Evolutionary conservation across 2,113 vertebrate genomes (phyloP).

Genomic region (Brevimyrus niger): DNA sequence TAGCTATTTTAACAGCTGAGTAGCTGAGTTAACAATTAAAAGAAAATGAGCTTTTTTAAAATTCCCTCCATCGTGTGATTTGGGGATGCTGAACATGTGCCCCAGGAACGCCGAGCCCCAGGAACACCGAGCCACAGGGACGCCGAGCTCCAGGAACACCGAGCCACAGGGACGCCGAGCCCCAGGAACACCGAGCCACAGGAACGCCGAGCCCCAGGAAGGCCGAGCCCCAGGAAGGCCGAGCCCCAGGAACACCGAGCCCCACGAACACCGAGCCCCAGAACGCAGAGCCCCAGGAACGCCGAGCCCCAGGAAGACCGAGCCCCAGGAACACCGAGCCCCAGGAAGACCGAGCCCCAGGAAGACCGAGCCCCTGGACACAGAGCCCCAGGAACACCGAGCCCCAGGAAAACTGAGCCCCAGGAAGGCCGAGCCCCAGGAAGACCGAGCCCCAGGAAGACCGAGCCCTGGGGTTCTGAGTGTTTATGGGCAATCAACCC

Average conservation of each 20-base stretch:
- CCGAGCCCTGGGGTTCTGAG: conserved; percentile 48
- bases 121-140: conserved; percentile 38
- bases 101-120: conserved; percentile 37
- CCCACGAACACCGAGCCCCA: too few relatives aligned
- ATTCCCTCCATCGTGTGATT: conserved; percentile 27
- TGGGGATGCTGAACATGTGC: conserved; percentile 52
- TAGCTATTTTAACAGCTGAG: background rate
- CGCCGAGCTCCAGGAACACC: background rate
- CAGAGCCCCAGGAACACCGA: background rate
- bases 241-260: too few relatives aligned
- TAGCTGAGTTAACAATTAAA: background rate
- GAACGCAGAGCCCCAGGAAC: conserved; percentile 36
- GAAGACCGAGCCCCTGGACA: conserved; percentile 28
- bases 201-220: too few relatives aligned
- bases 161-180: background rate
- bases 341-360: conserved; percentile 31
- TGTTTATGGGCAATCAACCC: conserved; percentile 53
- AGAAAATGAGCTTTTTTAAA: conserved; percentile 19
- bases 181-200: too few relatives aligned
- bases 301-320: background rate
- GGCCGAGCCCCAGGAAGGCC: too few relatives aligned
- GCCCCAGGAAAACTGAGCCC: conserved; percentile 39
- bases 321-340: conserved; percentile 41
- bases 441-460: conserved; percentile 27
- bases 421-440: conserved; percentile 34